A percentile compares a stretch with the other conserved stretches of the same genome.
Conservation (phyloP, 2,113 vertebrate genomes). For the Engystomops pustulosus region DNA sequence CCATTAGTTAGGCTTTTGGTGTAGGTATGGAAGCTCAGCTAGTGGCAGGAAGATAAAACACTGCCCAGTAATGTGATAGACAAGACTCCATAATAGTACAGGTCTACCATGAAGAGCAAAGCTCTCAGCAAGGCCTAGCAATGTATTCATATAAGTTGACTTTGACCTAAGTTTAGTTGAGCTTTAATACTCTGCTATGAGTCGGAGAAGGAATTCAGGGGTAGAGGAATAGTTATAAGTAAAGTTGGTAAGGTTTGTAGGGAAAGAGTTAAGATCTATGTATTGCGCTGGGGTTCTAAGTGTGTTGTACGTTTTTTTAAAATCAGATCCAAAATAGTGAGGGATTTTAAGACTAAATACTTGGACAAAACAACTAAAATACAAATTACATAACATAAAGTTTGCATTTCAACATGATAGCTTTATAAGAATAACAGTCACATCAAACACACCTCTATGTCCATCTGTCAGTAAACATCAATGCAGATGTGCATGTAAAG, state of each 20-base stretch:
- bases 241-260: too few relatives aligned
- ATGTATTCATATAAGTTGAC: not conserved
- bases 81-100: not conserved
- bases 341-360: too few relatives aligned
- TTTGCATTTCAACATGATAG: too few relatives aligned
- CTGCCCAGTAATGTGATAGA: not conserved
- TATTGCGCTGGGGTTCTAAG: not conserved
- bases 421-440: not conserved
- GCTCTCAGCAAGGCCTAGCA: not conserved
- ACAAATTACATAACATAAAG: too few relatives aligned
- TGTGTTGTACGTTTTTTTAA: not conserved
- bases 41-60: not conserved
- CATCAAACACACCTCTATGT: not conserved
- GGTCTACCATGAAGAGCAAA: not conserved
- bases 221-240: too few relatives aligned
- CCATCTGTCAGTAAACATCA: not conserved
- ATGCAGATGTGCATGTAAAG: too few relatives aligned
- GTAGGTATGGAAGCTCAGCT: not conserved
- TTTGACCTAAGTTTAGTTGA: not conserved
- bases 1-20: not conserved
- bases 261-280: not conserved
- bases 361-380: too few relatives aligned
- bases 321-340: too few relatives aligned
- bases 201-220: not conserved
- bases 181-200: not conserved